phyloP scores from a whole-genome alignment of 2,113 vertebrate genomes.

The Microtus oregoni region DNA sequence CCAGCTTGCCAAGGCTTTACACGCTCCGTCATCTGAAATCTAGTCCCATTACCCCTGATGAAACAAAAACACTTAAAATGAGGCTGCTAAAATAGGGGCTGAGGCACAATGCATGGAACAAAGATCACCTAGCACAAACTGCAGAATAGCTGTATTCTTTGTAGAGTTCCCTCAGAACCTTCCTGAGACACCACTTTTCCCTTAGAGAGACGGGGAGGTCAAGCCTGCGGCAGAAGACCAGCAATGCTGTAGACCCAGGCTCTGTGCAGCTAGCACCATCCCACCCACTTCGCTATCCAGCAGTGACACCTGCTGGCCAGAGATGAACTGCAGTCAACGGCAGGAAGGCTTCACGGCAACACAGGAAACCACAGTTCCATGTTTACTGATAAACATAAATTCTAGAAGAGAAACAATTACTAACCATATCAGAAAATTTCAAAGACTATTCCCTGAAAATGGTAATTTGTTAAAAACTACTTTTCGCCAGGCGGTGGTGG shows the following conservation, averaged over 20 bases:
- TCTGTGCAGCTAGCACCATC: neutral
- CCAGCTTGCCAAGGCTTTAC: neutral
- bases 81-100: neutral
- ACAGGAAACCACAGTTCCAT: neutral
- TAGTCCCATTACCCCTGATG: too few relatives aligned
- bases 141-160: neutral
- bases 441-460: neutral
- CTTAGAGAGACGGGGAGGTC: neutral
- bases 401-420: neutral
- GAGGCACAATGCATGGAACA: fast-evolving
- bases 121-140: neutral
- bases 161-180: neutral
- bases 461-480: neutral
- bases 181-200: neutral
- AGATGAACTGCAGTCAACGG: neutral
- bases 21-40: neutral
- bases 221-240: neutral
- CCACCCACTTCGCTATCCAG: neutral
- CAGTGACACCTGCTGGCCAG: slow-evolving; percentile 50
- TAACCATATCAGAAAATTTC: neutral
- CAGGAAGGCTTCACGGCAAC: neutral
- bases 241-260: neutral
- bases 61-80: neutral
- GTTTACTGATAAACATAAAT: neutral
- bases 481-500: too few relatives aligned